Percentiles rank a stretch among this genome's conserved stretches.
Evolutionary conservation across 2,113 vertebrate species (phyloP).

Genomic region (Ia io): DNA sequence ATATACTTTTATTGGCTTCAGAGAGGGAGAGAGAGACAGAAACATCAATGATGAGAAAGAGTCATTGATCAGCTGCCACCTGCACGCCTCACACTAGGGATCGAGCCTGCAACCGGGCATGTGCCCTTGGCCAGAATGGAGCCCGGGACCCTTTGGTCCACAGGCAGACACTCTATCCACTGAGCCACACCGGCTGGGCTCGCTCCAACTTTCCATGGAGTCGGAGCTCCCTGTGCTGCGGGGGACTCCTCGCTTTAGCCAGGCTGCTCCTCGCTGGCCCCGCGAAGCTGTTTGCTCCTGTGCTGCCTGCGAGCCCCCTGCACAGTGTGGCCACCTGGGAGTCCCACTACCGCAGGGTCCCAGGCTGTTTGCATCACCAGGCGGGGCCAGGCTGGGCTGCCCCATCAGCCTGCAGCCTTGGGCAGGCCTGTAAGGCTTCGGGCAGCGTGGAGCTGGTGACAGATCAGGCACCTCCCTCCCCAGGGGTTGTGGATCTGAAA

Average conservation of each 20-base stretch:
- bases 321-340: background rate
- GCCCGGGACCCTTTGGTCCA: no score
- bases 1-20: no score
- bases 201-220: background rate
- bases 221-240: background rate
- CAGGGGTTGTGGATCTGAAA: constrained; percentile 18
- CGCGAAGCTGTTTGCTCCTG: background rate
- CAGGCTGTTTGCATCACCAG: constrained; percentile 3
- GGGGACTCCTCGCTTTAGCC: background rate
- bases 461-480: constrained; percentile 46
- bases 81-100: no score
- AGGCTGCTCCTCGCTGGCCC: background rate
- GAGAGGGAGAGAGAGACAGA: no score
- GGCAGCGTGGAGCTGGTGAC: constrained; percentile 15
- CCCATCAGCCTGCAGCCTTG: background rate
- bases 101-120: no score
- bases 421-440: background rate
- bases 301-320: background rate
- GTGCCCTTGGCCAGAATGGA: no score
- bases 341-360: background rate
- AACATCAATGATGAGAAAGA: no score
- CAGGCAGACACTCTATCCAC: no score
- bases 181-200: no score
- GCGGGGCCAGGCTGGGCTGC: background rate
- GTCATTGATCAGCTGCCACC: no score